phyloP scores from a whole-genome alignment of 2,113 vertebrate species.

The Orientallactaga bullata region DNA sequence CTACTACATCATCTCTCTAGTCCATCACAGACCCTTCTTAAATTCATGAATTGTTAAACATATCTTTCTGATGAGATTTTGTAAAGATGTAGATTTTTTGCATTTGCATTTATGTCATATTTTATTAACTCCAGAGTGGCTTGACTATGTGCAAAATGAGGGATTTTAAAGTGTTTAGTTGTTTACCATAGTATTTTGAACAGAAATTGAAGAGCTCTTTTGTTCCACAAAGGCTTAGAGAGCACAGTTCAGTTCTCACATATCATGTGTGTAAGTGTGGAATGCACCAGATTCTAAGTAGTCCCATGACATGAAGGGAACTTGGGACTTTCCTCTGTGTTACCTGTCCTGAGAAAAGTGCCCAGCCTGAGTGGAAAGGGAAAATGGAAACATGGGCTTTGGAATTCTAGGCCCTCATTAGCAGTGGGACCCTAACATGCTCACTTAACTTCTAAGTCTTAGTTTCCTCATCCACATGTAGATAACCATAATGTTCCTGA shows the following conservation, averaged over 20 bases:
- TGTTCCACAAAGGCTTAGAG: background rate
- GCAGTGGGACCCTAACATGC: background rate
- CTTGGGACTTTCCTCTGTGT: background rate
- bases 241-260: background rate
- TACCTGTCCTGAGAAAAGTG: background rate
- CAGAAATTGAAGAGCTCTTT: background rate
- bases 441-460: constrained; percentile 23
- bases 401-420: background rate
- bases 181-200: constrained; percentile 11
- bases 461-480: constrained; percentile 13
- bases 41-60: constrained; percentile 42
- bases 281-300: background rate
- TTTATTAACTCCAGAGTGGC: constrained; percentile 38
- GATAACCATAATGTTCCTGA: background rate
- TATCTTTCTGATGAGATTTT: constrained; percentile 36
- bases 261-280: background rate
- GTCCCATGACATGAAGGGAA: background rate
- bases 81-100: background rate
- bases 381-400: background rate
- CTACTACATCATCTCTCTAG: too few species aligned
- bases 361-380: background rate
- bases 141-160: constrained; percentile 8
- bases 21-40: background rate
- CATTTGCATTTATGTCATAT: background rate
- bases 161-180: background rate